Percentiles rank a stretch among this genome's conserved stretches.
Conservation (phyloP, 2,113 vertebrate genomes). For the Rhineura floridana region DNA sequence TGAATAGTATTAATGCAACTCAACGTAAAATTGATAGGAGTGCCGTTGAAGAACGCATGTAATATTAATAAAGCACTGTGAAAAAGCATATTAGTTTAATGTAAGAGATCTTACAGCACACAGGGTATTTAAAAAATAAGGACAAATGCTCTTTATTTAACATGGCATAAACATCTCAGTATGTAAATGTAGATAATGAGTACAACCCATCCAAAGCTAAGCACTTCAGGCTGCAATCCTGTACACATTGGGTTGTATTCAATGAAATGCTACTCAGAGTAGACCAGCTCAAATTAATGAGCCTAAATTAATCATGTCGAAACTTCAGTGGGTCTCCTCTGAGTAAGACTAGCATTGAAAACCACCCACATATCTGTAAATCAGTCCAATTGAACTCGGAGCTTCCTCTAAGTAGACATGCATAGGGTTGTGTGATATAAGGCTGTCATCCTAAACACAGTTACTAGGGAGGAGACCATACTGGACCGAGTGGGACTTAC, state of each 20-base stretch:
- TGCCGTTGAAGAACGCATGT: conserved; percentile 47
- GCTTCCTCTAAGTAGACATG: background rate
- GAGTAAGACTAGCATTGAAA: too few relatives aligned
- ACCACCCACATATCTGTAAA: too few relatives aligned
- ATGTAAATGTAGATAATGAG: background rate
- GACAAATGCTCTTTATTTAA: background rate
- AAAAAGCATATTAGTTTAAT: conserved; percentile 53
- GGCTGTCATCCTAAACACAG: background rate
- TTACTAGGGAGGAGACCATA: background rate
- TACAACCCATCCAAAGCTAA: background rate
- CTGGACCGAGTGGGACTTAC: too few relatives aligned
- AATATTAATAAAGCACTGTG: conserved; percentile 66
- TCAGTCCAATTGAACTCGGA: background rate
- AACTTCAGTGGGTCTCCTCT: too few relatives aligned
- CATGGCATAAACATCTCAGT: conserved; percentile 19
- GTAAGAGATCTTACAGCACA: conserved; percentile 22
- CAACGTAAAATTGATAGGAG: conserved; percentile 56
- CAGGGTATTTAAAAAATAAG: background rate
- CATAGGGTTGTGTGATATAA: background rate
- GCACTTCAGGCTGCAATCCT: background rate
- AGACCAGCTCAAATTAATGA: too few relatives aligned
- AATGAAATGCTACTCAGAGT: too few relatives aligned
- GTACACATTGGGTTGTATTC: too few relatives aligned
- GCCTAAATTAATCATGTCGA: too few relatives aligned
- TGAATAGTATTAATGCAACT: conserved; percentile 48